Evolutionary conservation across 1,140 invertebrate genomes (phyloP).

Genomic region (Dendroctonus ponderosae): DNA sequence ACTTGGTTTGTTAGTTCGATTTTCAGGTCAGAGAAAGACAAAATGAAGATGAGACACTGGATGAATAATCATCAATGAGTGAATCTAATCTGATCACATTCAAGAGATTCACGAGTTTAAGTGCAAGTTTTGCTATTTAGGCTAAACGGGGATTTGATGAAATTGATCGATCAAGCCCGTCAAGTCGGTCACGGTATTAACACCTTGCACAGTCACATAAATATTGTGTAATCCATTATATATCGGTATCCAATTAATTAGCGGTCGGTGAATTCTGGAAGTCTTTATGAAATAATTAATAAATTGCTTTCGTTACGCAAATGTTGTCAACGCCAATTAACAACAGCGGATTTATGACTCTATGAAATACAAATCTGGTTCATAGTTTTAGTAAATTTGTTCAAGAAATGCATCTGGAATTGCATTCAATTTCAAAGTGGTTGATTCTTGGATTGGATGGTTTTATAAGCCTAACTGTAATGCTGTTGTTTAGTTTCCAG

Average conservation of each 20-base stretch:
- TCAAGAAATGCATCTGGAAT: background rate
- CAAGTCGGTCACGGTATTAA: too few species aligned
- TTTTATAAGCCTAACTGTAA: background rate
- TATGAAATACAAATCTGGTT: background rate
- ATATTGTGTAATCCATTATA: too few species aligned
- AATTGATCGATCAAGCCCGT: too few species aligned
- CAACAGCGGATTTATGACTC: conserved; percentile 6
- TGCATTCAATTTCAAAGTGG: background rate
- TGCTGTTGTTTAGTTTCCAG: conserved; percentile 1
- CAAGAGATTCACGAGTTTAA: too few species aligned
- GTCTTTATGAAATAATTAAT: conserved; percentile 6
- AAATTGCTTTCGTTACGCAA: conserved; percentile 10
- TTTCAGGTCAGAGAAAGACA: too few species aligned
- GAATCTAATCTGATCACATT: too few species aligned
- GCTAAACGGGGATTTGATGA: too few species aligned
- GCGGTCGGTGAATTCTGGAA: conserved; percentile 2
- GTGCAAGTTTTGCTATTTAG: too few species aligned
- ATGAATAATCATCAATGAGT: too few species aligned
- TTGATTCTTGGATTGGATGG: background rate
- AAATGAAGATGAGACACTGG: too few species aligned
- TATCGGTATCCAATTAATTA: conserved; percentile 1
- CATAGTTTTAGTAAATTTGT: background rate
- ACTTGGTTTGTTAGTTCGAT: too few species aligned
- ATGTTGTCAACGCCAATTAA: conserved; percentile 13
- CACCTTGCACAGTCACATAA: too few species aligned